phyloP scores from a whole-genome alignment of 1,140 invertebrate species.

The Patella vulgata region DNA sequence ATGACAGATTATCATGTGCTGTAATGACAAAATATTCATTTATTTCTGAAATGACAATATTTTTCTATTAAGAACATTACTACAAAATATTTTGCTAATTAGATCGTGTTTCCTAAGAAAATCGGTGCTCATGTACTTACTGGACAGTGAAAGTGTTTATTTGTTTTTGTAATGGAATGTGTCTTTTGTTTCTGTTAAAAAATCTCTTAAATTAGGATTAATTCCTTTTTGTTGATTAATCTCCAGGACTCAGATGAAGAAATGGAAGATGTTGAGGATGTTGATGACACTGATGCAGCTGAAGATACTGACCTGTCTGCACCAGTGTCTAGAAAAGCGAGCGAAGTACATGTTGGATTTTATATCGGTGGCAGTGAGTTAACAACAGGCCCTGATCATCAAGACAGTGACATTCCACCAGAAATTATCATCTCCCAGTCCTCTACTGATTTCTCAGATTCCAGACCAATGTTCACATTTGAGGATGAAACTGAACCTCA shows the following conservation, averaged over 20 bases:
- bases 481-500: no score
- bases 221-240: neutral
- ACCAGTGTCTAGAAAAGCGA: slow-evolving; percentile 3
- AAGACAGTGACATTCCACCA: no score
- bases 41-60: no score
- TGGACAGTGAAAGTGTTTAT: neutral
- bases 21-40: no score
- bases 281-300: slow-evolving; percentile 4
- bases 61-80: no score
- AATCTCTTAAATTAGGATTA: neutral
- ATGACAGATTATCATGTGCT: no score
- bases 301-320: neutral
- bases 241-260: slow-evolving; percentile 1
- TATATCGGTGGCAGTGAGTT: slow-evolving; percentile 4
- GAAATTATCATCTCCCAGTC: no score
- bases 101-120: no score
- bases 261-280: slow-evolving; percentile 12
- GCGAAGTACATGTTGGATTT: neutral
- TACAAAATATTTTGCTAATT: no score
- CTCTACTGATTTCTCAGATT: no score
- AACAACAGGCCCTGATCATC: neutral
- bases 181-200: slow-evolving; percentile 15
- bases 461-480: no score
- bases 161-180: neutral
- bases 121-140: no score